Base-by-base conservation (phyloP, 92 coral and sea anemone species). In the Micromussa lordhowensis region DNA sequence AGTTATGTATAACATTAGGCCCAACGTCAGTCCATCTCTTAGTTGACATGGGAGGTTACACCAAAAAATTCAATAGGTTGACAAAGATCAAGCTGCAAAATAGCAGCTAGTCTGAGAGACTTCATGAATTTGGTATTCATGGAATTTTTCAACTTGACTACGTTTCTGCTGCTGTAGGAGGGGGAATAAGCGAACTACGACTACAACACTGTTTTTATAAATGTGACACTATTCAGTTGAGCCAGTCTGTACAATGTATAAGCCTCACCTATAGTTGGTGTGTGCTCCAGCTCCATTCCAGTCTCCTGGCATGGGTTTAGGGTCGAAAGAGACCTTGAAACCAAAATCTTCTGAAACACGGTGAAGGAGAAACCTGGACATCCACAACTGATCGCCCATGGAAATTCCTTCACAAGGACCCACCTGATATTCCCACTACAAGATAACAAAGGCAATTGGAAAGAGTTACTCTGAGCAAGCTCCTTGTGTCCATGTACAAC, bases 231-330 rank as follows among this genome's bases (percentile, higher is more conserved):
- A 4, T 57, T 40, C 48, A 40, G 7, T 40, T 40, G 48, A 57
- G n/a, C 19, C 21, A 17, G 68, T 22, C 68, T 35, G 35, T 15
- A 59, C 72, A 44, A 53, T 68, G 15, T 64, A 21, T 22, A 13
- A n/a, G 11, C 2, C 88, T 72, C 15, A 98, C 99, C 99, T 98
- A 94, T 95, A 98, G 90, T 98, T 98, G 59, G 97, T 94, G 91
- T 98, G 99, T 13, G 99, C 98, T 6, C 99, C 99, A 63, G 99
- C 98, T 36, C 99, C 99, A 92, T 98, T 98, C 99, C 99, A 98
- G 36, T 95, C 98, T 15, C 99, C 99, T 34, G 98, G 95, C 88
- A 98, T 91, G 61, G 99, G 99, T 82, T 98, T 98, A n/a, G 99
- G 99, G 83, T 98, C 99, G 63, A 98, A 90, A 38, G 96, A 83